Evolutionary conservation across 2,888 invertebrate genomes (phyloP).

Genomic region (Orthosia gracilis): DNA sequence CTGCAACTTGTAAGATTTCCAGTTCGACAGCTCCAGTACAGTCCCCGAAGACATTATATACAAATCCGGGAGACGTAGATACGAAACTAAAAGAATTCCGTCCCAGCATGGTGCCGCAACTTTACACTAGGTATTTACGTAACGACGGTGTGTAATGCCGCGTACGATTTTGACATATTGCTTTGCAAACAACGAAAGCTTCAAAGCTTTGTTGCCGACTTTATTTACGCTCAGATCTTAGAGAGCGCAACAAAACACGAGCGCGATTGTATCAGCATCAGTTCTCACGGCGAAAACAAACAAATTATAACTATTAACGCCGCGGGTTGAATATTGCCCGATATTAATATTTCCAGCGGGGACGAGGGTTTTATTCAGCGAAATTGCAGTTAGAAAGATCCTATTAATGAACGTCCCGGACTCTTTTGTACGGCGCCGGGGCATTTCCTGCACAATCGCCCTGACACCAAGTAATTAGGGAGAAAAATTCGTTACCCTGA

Average conservation of each 20-base stretch:
- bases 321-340: slow-evolving; percentile 82
- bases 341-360: slow-evolving; percentile 89
- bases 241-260: slow-evolving; percentile 57
- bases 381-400: slow-evolving; percentile 90
- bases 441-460: slow-evolving; percentile 89
- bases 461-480: slow-evolving; percentile 90
- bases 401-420: slow-evolving; percentile 90
- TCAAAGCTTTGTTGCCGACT: slow-evolving; percentile 61
- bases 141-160: slow-evolving; percentile 64
- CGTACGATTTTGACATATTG: slow-evolving; percentile 67
- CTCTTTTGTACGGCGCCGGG: slow-evolving; percentile 86
- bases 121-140: slow-evolving; percentile 64
- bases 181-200: slow-evolving; percentile 62
- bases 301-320: slow-evolving; percentile 86
- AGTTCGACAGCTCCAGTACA: slow-evolving; percentile 60
- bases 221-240: slow-evolving; percentile 59
- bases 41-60: slow-evolving; percentile 68
- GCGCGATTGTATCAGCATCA: slow-evolving; percentile 56
- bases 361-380: slow-evolving; percentile 86
- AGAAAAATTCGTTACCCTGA: slow-evolving; percentile 89
- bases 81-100: slow-evolving; percentile 66
- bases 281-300: slow-evolving; percentile 76
- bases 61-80: slow-evolving; percentile 60
- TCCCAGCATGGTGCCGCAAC: slow-evolving; percentile 61
- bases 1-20: slow-evolving; percentile 64